Evolutionary conservation across 92 coral and sea anemone genomes (phyloP), one percentile per base, ranked within the genome.

Genomic region (Epizoanthus scotinus): DNA sequence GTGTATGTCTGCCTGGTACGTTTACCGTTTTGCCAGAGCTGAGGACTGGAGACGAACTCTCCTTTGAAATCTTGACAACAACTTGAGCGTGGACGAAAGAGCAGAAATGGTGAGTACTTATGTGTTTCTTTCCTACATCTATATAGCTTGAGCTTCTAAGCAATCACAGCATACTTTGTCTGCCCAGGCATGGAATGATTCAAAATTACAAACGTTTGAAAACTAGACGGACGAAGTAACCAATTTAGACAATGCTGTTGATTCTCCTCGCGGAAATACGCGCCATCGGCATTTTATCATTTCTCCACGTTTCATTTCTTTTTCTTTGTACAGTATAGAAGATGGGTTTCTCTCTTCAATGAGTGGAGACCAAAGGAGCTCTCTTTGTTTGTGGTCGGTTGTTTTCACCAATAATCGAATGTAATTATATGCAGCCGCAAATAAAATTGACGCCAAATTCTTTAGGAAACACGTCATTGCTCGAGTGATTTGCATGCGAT

Each of bases 391-490:
- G 42, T 81, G 62, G 34, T 42, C 67, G 56, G 68, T 72, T 80
- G 72, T 59, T 72, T 81, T 29, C 50, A 63, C 34, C 68, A 26
- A 36, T 42, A 78, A 69, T 81, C n/a, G 65, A 54, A 38, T 53
- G 73, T 36, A 60, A 26, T 57, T 44, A 59, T 29, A 84, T 82
- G 82, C 85, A 82, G 82, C 94, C 94, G 88, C 94, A 91, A 89
- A 92, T 90, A 87, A 89, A 55, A 74, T 92, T 90, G 94, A 93
- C 97, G 94, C 94, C 88, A 84, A 85, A 93, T 93, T 93, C 97
- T 94, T 82, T 89, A 77, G 60, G 71, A 56, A 61, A 63, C 90
- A 93, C 97, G 97, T 93, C 97, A 93, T 91, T 91, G 85, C 74
- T 47, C 15, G 78, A 87, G 77, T 89, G 88, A 90, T 92, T 92